Base-by-base conservation (phyloP, 2,797 vertebrate species). In the Triplophysa bombifrons region DNA sequence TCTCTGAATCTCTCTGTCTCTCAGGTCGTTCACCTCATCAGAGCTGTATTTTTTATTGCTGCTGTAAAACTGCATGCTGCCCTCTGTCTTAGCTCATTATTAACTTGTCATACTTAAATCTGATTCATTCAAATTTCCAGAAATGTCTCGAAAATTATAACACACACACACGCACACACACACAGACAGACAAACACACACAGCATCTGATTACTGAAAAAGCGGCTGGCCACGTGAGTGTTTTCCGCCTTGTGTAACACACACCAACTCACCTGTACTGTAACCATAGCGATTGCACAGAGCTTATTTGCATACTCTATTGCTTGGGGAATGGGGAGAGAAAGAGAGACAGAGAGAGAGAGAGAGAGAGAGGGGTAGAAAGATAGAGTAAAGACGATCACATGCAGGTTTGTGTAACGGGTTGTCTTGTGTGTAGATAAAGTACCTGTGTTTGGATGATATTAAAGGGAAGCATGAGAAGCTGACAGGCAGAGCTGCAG, bases 301-400 rank as follows among this genome's bases (percentile, higher is more conserved):
- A 80, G 73, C 81, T 74, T 27, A 53, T 86, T 89, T 84, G 82
- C 90, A 78, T 81, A 88, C 58, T 92, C 90, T 89, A 91, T 90
- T 66, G 66, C 46, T 46, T 51, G 65, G 64, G 69, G 48, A 66
- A 25, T 53, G 34, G 58, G 58, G 14, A 30, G 4, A 30, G 27
- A 30, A 3, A 27, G 27, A 19, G 1, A 3, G 66, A 53, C 20
- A 25, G 30, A 30, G 4, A 30, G 4, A 30, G 30, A 30, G 68
- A 55, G 27, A 46, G 67, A 48, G 27, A 30, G 13, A 60, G 27
- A 67, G 34, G 7, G 55, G 17, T 61, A 63, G 8, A 53, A 34
- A 83, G 86, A 80, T 69, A 58, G 27, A 82, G 6, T 66, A 0
- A 46, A 34, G 10, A 55, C 20, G 58, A 27, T 63, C 22, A 38